Conservation (phyloP, 2,888 invertebrate species). For the Bruchidius siliquastri region DNA sequence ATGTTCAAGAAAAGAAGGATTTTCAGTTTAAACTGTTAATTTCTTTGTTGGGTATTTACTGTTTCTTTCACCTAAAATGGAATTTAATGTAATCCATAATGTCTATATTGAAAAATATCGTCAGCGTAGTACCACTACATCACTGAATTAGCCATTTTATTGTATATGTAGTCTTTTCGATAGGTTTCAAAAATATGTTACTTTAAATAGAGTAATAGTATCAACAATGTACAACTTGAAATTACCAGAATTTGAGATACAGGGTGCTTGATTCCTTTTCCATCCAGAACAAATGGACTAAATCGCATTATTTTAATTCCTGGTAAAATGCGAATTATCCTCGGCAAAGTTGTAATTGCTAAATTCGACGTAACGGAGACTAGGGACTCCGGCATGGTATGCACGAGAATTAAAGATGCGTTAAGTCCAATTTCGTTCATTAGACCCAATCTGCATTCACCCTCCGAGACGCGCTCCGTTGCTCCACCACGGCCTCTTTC, state of each 20-base stretch:
- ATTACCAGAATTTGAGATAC: background rate
- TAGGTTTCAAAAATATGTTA: no score
- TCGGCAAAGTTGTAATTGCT: slow-evolving; percentile 32
- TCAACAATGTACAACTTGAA: background rate
- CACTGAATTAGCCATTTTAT: no score
- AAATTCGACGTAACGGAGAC: slow-evolving; percentile 31
- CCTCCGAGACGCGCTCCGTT: slow-evolving; percentile 27
- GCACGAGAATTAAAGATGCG: slow-evolving; percentile 44
- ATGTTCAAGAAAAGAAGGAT: no score
- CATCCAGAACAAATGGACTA: background rate
- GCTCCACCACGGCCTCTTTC: slow-evolving; percentile 24
- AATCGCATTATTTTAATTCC: slow-evolving; percentile 22
- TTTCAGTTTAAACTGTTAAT: no score
- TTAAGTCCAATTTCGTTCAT: slow-evolving; percentile 47
- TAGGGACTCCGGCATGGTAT: slow-evolving; percentile 20
- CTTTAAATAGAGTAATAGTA: no score
- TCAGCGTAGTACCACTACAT: no score
- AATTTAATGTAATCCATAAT: no score
- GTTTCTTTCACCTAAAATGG: no score
- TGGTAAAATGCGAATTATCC: slow-evolving; percentile 22
- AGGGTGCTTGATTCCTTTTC: background rate
- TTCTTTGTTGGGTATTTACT: no score
- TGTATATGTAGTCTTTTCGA: no score
- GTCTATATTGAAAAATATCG: no score
- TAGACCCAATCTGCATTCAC: slow-evolving; percentile 46